Evolutionary conservation across 2,113 vertebrate species (phyloP), one percentile per base, ranked within the genome.

Genomic region (Alectura lathami): DNA sequence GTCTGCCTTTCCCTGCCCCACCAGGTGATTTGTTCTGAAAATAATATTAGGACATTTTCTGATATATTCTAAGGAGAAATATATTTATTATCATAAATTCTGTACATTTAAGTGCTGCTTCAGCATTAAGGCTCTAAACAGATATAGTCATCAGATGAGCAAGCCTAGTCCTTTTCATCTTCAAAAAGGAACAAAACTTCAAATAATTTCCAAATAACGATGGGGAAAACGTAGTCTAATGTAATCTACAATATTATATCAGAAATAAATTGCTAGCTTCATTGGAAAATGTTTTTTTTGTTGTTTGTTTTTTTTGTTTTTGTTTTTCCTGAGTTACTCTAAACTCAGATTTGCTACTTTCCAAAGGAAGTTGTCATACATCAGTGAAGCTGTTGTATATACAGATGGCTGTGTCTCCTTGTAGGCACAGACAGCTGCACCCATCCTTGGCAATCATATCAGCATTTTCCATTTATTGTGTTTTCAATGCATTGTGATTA

Each of bases 381-480:
- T 47, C 48, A 86, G 11, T 68, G 80, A 92, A 93, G 24, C 54
- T 90, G n/a, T 59, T 89, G 23, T 56, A 24, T 45, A 32, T 77
- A 81, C 89, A 97, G 91, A 96, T 96, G 94, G 70, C 26, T 78
- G 15, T 51, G 15, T 23, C 72, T 95, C 64, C 84, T 82, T 72
- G 17, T 42, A 93, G 76, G 34, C 72, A 94, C 15, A 83, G 59
- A 57, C 78, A 95, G 88, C 91, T 93, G 87, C 43, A 93, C 17
- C 14, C 79, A 93, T 93, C 54, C 48, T 62, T 84, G 69, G 45
- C 67, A 57, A 86, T 67, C 21, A 42, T 14, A 95, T 84, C 79
- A 93, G 75, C 72, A 85, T 64, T 96, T 95, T 94, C 69, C 88
- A 82, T 23, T 92, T 89, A 90, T 97, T 80, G 86, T 75, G 75